Conservation (phyloP, 1,140 invertebrate genomes). For the Antheraea pernyi region DNA sequence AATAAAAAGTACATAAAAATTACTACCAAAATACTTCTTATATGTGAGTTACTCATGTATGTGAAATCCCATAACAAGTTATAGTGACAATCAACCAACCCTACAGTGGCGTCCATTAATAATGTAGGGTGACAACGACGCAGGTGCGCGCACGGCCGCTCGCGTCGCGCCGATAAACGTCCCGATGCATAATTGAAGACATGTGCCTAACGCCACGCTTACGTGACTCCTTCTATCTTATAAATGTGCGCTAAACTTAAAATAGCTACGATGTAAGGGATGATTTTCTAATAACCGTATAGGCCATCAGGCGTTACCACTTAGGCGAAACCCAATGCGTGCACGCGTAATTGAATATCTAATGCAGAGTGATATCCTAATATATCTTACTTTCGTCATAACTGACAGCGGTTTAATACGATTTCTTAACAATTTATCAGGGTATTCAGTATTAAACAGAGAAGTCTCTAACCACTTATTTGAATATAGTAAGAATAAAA, state of each 20-base stretch:
- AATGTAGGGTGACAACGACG: conserved; percentile 65
- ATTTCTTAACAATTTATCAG: too few species aligned
- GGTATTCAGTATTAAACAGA: too few species aligned
- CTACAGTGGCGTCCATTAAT: conserved; percentile 50
- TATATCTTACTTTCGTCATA: too few species aligned
- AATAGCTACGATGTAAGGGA: not conserved
- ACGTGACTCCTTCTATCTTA: conserved; percentile 48
- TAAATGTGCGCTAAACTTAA: conserved; percentile 26
- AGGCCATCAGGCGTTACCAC: not conserved
- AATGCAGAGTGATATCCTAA: too few species aligned
- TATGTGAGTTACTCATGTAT: too few species aligned
- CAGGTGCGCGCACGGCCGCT: conserved; percentile 45
- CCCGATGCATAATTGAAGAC: conserved; percentile 70
- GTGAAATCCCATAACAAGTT: not conserved
- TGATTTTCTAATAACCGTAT: not conserved
- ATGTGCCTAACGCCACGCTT: conserved; percentile 47
- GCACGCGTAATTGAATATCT: not conserved
- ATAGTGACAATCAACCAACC: not conserved
- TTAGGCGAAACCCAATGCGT: not conserved
- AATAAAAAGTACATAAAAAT: too few species aligned
- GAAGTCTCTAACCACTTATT: too few species aligned
- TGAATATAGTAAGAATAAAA: too few species aligned
- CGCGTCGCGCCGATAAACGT: conserved; percentile 57
- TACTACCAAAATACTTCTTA: too few species aligned
- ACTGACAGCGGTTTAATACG: too few species aligned